A percentile compares a stretch with the other conserved stretches of the same genome.
These are phyloP conservation scores for Zoanthus sansibaricus DNA, from an alignment of 92 coral and sea anemone species.

Conservation along the genomic window DNA sequence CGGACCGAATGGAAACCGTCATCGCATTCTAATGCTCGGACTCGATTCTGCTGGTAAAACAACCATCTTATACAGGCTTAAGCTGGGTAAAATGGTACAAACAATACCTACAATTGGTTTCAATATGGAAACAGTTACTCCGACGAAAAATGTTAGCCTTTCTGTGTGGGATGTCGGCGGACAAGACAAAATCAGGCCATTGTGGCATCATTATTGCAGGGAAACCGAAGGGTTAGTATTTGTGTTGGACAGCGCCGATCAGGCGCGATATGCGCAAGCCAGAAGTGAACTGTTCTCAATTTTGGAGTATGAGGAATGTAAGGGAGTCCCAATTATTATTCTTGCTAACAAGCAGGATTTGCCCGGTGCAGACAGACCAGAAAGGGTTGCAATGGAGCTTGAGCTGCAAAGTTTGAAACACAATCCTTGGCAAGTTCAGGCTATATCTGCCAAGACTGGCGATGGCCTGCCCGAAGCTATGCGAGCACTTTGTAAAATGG, in stretches of 20 bases:
- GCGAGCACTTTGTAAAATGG: constrained; percentile 49
- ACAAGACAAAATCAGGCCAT: constrained; percentile 41
- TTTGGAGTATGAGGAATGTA: constrained; percentile 31
- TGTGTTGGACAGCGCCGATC: constrained; percentile 46
- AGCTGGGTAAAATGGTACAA: constrained; percentile 45
- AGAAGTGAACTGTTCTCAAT: constrained; percentile 49
- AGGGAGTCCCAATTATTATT: constrained; percentile 37
- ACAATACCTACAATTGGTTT: constrained; percentile 46
- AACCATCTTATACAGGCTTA: constrained; percentile 38
- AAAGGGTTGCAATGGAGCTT: constrained; percentile 42
- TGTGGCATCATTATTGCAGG: constrained; percentile 45
- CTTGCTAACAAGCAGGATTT: constrained; percentile 48
- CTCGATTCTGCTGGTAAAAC: constrained; percentile 45
- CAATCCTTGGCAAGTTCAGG: constrained; percentile 49
- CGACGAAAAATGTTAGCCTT: constrained; percentile 42
- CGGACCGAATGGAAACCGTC: constrained; percentile 43
- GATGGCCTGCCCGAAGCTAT: constrained; percentile 47
- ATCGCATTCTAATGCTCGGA: constrained; percentile 42
- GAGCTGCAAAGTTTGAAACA: constrained; percentile 34
- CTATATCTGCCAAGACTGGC: constrained; percentile 39
- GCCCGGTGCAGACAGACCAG: constrained; percentile 45
- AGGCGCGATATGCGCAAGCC: constrained; percentile 31
- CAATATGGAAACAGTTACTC: constrained; percentile 50
- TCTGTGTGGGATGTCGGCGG: constrained; percentile 48
- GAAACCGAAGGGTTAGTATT: constrained; percentile 42